Evolutionary conservation across 2,888 invertebrate genomes (phyloP), one percentile per base, ranked within the genome.

Genomic region (Neocrepidodera transversa): DNA sequence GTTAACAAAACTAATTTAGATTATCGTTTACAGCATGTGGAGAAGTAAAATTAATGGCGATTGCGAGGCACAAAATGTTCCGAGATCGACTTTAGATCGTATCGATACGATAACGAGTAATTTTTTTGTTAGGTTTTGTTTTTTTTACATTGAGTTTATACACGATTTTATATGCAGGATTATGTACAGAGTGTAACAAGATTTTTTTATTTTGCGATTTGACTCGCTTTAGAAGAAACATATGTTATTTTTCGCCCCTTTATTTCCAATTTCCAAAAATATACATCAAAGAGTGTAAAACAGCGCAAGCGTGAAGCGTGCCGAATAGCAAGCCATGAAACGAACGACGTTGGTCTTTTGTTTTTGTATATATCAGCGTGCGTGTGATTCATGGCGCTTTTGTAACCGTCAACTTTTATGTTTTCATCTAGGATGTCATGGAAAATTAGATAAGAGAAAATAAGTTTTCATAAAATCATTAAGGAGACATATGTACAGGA

Each of bases 1-100:
- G 63, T 64, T 55, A 64, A 64, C 63, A 64, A 64, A 64, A 64
- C 60, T 58, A 60, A 64, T 64, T 64, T 61, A 64, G 63, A 64
- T 64, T 61, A 64, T 64, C 60, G 56, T 35, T 42, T 43, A 48
- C 35, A 52, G 56, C 63, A 60, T 61, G 63, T 58, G 56, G 60
- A 63, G 63, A 58, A 42, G 52, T 53, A 36, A 56, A 61, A 64
- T 64, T 64, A 61, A 58, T 61, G 63, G 53, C 48, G 45, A 61
- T 61, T 56, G 60, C 60, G 56, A 35, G 45, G 59, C 59, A 62
- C 47, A 59, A 56, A 62, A 59, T 53, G 40, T 38, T 50, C 14
- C 38, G 38, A 38, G 50, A 51, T 40, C 51, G 11, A 51, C 51
- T 51, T 51, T 47, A 51, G 38, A 40, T 40, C 20, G 26, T 51